Evolutionary conservation across 2,888 invertebrate species (phyloP).

Genomic region (Volucella bombylans): DNA sequence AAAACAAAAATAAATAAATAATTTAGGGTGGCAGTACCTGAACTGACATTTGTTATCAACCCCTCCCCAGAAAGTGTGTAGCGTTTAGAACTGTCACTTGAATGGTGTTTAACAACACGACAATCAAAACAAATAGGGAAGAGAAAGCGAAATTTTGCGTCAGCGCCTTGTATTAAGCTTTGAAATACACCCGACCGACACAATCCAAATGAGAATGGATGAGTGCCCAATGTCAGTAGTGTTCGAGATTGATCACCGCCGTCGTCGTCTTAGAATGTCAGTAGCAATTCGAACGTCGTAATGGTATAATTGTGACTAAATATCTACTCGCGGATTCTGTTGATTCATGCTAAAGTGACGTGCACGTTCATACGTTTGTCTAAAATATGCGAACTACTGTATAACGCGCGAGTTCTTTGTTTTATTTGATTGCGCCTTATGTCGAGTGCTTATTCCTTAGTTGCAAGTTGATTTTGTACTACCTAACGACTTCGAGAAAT

Average conservation of each 20-base stretch:
- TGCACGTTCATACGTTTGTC: neutral
- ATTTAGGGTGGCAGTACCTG: conserved; percentile 1
- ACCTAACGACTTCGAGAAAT: too few relatives aligned
- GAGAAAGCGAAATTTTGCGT: conserved; percentile 31
- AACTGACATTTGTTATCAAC: conserved; percentile 2
- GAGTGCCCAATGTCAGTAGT: conserved; percentile 3
- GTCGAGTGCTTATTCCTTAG: neutral
- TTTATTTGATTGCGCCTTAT: conserved; percentile 25
- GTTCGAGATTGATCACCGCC: conserved; percentile 1
- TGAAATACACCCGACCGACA: conserved; percentile 21
- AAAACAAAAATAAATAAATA: neutral
- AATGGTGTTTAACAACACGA: neutral
- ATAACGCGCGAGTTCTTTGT: conserved; percentile 36
- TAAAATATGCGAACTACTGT: neutral
- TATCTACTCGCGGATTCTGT: neutral
- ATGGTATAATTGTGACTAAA: neutral
- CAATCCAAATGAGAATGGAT: neutral
- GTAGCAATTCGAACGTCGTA: neutral
- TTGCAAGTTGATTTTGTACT: neutral
- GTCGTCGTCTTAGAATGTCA: neutral
- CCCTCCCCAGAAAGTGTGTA: neutral
- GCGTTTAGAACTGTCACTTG: neutral
- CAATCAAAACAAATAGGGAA: conserved; percentile 30
- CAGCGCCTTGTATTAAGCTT: conserved; percentile 23
- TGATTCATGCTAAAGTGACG: conserved; percentile 11